Percentiles rank a stretch among this genome's conserved stretches.
These are phyloP conservation scores for Aricia artaxerxes DNA, from an alignment of 2,888 invertebrate species.

Conservation along the genomic window DNA sequence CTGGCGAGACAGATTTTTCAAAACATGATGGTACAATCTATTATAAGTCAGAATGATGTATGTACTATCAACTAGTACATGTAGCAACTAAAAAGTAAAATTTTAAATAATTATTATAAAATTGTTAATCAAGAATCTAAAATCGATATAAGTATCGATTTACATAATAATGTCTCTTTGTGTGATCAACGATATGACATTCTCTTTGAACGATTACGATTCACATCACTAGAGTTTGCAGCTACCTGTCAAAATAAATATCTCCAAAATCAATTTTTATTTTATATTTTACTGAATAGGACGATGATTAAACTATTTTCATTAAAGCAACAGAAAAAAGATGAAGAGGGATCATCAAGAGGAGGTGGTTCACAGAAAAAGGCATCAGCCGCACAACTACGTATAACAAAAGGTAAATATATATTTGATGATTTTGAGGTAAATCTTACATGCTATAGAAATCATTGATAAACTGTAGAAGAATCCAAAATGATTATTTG, in stretches of 20 bases:
- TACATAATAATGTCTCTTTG: too few species aligned
- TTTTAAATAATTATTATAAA: too few species aligned
- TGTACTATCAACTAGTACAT: too few species aligned
- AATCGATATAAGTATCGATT: too few species aligned
- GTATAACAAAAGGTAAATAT: constrained; percentile 95
- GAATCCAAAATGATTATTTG: neutral
- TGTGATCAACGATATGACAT: too few species aligned
- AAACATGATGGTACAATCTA: too few species aligned
- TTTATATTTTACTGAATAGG: constrained; percentile 69
- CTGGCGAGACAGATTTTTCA: too few species aligned
- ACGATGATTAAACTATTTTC: constrained; percentile 99
- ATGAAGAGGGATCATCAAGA: constrained; percentile 89
- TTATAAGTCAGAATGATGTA: too few species aligned
- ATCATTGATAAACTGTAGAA: neutral
- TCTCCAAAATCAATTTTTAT: constrained; percentile 63
- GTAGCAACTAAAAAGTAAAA: too few species aligned
- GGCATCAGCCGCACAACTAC: constrained; percentile 97
- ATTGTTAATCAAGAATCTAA: too few species aligned
- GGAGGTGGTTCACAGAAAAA: constrained; percentile 89
- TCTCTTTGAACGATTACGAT: too few species aligned
- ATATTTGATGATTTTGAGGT: constrained; percentile 29
- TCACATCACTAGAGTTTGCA: constrained; percentile 23
- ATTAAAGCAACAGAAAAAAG: constrained; percentile 98
- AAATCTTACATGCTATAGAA: constrained; percentile 18
- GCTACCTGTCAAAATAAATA: constrained; percentile 72